These are phyloP conservation scores for Phocoena sinus DNA, from an alignment of 2,113 vertebrate species.

Conservation along the genomic window DNA sequence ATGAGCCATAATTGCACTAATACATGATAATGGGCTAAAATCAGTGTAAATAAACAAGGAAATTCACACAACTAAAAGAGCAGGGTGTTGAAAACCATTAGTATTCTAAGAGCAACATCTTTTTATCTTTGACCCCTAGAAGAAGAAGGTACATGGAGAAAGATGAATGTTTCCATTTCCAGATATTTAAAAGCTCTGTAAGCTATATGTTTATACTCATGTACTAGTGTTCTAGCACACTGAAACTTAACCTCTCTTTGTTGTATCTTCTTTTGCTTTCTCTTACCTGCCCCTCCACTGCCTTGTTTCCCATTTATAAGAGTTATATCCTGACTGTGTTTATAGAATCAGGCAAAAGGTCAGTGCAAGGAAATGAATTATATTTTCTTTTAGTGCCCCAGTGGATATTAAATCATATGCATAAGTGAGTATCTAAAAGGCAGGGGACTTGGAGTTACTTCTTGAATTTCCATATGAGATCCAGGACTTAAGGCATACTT, in stretches of 20 bases:
- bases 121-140: not conserved
- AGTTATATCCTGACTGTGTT: not conserved
- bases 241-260: not conserved
- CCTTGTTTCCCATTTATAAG: not conserved
- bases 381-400: not conserved
- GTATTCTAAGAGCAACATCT: not conserved
- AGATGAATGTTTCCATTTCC: not conserved
- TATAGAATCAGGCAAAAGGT: not conserved
- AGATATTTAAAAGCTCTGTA: not conserved
- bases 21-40: slow-evolving; percentile 78
- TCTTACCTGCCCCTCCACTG: not conserved
- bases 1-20: slow-evolving; percentile 81
- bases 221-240: not conserved
- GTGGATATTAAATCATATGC: not conserved
- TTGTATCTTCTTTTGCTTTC: not conserved
- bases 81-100: slow-evolving; percentile 27
- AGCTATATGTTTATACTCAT: not conserved
- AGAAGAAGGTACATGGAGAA: not conserved
- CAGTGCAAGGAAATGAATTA: not conserved
- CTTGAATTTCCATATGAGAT: not conserved
- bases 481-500: not conserved
- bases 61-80: slow-evolving; percentile 52
- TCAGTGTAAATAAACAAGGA: slow-evolving; percentile 75
- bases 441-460: not conserved
- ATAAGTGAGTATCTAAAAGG: not conserved